Percentiles rank a stretch among this genome's conserved stretches.
These are phyloP conservation scores for Marronus borbonicus DNA, from an alignment of 2,888 invertebrate species.

Conservation along the genomic window DNA sequence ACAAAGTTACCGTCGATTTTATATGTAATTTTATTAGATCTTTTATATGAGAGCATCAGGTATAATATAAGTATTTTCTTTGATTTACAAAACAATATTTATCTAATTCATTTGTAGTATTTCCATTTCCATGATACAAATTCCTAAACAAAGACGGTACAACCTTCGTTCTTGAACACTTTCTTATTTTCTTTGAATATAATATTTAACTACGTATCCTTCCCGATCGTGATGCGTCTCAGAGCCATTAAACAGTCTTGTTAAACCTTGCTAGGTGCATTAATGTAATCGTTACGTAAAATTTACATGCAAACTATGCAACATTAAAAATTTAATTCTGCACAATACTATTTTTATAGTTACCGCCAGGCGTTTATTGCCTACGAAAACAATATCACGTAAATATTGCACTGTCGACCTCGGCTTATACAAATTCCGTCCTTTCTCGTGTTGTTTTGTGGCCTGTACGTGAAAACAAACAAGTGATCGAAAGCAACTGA, in stretches of 20 bases:
- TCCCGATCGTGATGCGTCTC: background rate
- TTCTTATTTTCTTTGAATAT: background rate
- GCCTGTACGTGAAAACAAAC: slow-evolving; percentile 2
- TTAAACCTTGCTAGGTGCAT: background rate
- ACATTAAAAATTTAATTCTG: background rate
- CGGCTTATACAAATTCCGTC: slow-evolving; percentile 24
- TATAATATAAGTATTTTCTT: too few species aligned
- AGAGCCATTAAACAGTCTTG: background rate
- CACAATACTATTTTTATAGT: background rate
- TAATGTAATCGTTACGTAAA: background rate
- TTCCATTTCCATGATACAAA: too few species aligned
- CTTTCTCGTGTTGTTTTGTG: slow-evolving; percentile 24
- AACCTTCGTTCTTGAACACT: too few species aligned
- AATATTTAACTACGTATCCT: background rate
- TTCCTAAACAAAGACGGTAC: too few species aligned
- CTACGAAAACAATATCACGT: slow-evolving; percentile 6
- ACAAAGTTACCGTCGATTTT: background rate
- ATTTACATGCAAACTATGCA: background rate
- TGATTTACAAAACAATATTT: too few species aligned
- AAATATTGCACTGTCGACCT: slow-evolving; percentile 22
- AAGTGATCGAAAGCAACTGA: slow-evolving; percentile 16
- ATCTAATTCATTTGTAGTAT: too few species aligned
- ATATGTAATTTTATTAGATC: too few species aligned
- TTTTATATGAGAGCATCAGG: too few species aligned
- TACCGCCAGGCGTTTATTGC: background rate